Percentiles rank a stretch among this genome's conserved stretches.
phyloP scores from a whole-genome alignment of 2,888 invertebrate genomes.

The Drosophila cognata region DNA sequence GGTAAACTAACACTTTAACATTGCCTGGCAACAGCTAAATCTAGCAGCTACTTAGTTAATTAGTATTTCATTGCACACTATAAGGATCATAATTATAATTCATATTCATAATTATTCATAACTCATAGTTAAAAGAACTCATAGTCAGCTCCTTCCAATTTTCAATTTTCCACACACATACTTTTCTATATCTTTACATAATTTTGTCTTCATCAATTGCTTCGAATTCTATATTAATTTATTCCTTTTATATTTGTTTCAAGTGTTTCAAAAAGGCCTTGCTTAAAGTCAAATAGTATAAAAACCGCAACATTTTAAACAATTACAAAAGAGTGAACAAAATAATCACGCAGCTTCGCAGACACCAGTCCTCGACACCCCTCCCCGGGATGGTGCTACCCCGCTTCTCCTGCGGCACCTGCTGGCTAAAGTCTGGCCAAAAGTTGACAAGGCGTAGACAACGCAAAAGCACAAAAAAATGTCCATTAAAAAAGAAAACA shows the following conservation, averaged over 20 bases:
- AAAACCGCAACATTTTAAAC: constrained; percentile 40
- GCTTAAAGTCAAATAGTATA: constrained; percentile 29
- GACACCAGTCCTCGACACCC: constrained; percentile 33
- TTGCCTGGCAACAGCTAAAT: not conserved
- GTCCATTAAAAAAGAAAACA: constrained; percentile 19
- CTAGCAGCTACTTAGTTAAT: not conserved
- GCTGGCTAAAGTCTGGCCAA: constrained; percentile 66
- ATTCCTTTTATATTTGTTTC: not conserved
- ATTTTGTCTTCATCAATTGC: too few species aligned
- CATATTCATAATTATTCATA: not conserved
- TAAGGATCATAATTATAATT: not conserved
- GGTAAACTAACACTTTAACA: not conserved
- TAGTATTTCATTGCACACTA: not conserved
- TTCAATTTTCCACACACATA: not conserved
- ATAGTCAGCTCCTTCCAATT: not conserved
- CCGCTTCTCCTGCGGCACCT: constrained; percentile 30
- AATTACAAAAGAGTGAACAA: constrained; percentile 35
- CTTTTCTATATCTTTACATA: not conserved
- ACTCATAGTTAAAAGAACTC: not conserved
- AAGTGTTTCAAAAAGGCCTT: constrained; percentile 14
- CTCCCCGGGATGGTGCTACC: not conserved
- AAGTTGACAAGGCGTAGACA: constrained; percentile 73
- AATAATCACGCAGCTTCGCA: constrained; percentile 28
- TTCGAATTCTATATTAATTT: not conserved
- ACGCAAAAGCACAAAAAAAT: constrained; percentile 34